Evolutionary conservation across 2,113 vertebrate genomes (phyloP).

Genomic region (Phoenicopterus ruber): DNA sequence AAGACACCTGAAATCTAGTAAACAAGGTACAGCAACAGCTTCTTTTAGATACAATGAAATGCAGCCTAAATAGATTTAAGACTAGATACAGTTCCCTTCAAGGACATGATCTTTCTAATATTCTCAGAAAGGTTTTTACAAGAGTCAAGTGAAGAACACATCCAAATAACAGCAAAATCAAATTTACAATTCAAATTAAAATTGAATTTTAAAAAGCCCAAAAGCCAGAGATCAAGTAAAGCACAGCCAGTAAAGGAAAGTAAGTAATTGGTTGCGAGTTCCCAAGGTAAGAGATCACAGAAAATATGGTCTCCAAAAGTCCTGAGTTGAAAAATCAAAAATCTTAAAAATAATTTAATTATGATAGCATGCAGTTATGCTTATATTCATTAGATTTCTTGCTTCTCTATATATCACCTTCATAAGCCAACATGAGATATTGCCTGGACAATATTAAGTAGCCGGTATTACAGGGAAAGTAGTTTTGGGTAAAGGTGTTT

Average conservation of each 20-base stretch:
- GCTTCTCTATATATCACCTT: neutral
- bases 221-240: neutral
- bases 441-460: neutral
- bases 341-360: neutral
- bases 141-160: neutral
- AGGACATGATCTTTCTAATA: neutral
- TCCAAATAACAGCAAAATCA: neutral
- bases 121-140: neutral
- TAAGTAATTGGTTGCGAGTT: neutral
- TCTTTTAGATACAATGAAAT: neutral
- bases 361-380: neutral
- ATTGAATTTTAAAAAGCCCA: neutral
- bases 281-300: neutral
- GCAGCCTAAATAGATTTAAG: neutral
- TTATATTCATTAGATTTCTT: neutral
- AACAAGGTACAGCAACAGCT: neutral
- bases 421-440: neutral
- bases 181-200: neutral
- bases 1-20: neutral
- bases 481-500: neutral
- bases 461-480: neutral
- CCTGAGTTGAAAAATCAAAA: neutral
- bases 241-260: neutral
- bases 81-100: neutral
- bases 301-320: neutral